phyloP scores from a whole-genome alignment of 2,888 invertebrate species.

The Drosophila siamana region DNA sequence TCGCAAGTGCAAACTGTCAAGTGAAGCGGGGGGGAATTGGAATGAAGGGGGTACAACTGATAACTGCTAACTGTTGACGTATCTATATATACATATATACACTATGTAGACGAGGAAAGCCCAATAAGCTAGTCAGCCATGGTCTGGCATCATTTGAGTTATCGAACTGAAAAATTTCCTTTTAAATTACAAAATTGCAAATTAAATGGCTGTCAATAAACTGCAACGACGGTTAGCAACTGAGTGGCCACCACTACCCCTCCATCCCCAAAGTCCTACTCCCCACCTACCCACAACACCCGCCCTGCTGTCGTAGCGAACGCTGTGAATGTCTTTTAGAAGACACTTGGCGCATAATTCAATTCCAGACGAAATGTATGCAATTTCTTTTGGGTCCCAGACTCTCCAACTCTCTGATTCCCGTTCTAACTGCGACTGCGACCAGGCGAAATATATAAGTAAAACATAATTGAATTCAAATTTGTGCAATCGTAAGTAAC shows the following conservation, averaged over 20 bases:
- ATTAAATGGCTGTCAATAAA: slow-evolving; percentile 75
- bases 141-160: slow-evolving; percentile 74
- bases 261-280: slow-evolving; percentile 9
- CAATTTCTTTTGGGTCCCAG: slow-evolving; percentile 67
- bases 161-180: slow-evolving; percentile 80
- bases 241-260: slow-evolving; percentile 16
- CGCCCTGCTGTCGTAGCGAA: neutral
- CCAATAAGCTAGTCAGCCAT: slow-evolving; percentile 46
- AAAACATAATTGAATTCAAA: slow-evolving; percentile 81
- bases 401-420: slow-evolving; percentile 8
- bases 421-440: slow-evolving; percentile 21
- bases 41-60: neutral
- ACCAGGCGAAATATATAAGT: slow-evolving; percentile 69
- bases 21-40: too few relatives aligned
- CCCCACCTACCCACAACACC: too few relatives aligned
- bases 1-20: neutral
- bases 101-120: neutral
- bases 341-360: slow-evolving; percentile 73
- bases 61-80: neutral
- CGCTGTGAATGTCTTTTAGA: slow-evolving; percentile 38
- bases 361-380: slow-evolving; percentile 78
- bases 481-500: slow-evolving; percentile 81
- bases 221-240: slow-evolving; percentile 52
- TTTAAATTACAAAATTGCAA: slow-evolving; percentile 81
- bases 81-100: too few relatives aligned